phyloP scores from a whole-genome alignment of 2,888 invertebrate species.

The Saturnia japonica region DNA sequence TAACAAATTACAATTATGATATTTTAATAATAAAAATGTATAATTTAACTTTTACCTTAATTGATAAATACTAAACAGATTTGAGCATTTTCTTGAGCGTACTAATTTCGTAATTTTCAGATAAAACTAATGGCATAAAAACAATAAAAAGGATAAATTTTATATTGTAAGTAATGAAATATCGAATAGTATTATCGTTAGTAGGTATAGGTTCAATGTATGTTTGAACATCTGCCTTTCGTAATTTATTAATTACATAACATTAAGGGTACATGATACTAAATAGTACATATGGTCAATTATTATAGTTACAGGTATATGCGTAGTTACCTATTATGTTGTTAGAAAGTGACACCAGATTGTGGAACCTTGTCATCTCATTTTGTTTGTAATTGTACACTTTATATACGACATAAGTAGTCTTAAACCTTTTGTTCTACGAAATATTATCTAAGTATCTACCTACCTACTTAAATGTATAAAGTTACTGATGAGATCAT shows the following conservation, averaged over 20 bases:
- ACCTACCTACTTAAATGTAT: neutral
- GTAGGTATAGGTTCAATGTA: neutral
- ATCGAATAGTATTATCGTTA: neutral
- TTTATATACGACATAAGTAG: neutral
- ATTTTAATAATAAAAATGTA: too few species aligned
- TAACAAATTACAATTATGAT: neutral
- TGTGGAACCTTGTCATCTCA: neutral
- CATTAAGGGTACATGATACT: neutral
- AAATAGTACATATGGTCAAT: neutral
- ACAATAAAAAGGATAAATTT: neutral
- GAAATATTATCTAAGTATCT: neutral
- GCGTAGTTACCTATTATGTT: neutral
- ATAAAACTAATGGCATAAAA: neutral
- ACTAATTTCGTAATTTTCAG: neutral
- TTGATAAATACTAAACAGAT: too few species aligned
- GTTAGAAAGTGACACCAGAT: neutral
- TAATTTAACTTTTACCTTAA: too few species aligned
- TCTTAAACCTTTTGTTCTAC: neutral
- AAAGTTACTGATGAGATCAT: neutral
- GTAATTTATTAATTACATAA: neutral
- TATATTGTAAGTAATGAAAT: neutral
- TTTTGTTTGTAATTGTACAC: neutral
- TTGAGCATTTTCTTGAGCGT: too few species aligned
- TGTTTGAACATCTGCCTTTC: neutral
- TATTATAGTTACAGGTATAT: neutral